These are phyloP conservation scores for Neolamprologus brichardi DNA, from an alignment of 2,113 vertebrate species.

Conservation along the genomic window DNA sequence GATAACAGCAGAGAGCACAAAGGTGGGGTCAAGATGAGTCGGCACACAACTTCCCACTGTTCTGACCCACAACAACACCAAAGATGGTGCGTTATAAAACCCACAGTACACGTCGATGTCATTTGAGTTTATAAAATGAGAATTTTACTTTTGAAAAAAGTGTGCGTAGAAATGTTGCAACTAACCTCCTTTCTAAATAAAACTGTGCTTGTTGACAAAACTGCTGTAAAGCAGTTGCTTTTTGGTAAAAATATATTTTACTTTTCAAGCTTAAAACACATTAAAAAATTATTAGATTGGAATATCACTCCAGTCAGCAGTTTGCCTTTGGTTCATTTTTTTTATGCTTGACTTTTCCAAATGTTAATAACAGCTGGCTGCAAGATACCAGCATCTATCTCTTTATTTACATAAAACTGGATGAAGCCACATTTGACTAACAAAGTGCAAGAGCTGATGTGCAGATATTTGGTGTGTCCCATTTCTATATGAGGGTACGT, in stretches of 20 bases:
- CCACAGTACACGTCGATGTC: neutral
- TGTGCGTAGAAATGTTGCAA: neutral
- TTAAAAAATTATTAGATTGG: neutral
- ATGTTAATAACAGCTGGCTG: neutral
- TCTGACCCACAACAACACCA: conserved; percentile 18
- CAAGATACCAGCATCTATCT: neutral
- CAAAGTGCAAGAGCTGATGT: neutral
- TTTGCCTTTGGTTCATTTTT: neutral
- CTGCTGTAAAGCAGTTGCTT: neutral
- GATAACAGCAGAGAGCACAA: conserved; percentile 1
- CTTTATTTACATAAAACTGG: neutral
- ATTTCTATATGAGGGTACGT: neutral
- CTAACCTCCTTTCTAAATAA: neutral
- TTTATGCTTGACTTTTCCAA: neutral
- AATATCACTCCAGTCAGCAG: neutral
- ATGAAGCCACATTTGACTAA: neutral
- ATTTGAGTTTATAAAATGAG: neutral
- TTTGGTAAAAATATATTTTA: neutral
- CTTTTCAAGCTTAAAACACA: neutral
- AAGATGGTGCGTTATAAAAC: neutral
- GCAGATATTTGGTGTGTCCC: neutral
- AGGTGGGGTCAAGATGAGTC: neutral
- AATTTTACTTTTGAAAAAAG: neutral
- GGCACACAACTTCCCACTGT: neutral
- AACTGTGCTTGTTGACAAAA: neutral